Evolutionary conservation across 2,888 invertebrate genomes (phyloP).

Genomic region (Muschampia plurimacula): DNA sequence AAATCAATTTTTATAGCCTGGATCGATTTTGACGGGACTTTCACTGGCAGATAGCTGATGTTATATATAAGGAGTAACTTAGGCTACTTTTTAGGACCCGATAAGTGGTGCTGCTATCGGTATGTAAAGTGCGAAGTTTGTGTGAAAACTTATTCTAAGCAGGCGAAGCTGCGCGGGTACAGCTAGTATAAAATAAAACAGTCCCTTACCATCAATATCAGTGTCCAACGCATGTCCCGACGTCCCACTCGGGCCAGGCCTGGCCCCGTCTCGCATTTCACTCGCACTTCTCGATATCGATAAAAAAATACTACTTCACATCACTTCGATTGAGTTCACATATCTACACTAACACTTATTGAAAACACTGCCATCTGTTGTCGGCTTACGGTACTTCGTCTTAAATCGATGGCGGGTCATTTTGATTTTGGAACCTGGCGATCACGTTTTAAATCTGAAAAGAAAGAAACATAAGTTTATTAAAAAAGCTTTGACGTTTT

Average conservation of each 20-base stretch:
- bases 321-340: slow-evolving; percentile 19
- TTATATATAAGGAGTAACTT: no score
- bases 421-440: slow-evolving; percentile 5
- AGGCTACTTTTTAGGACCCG: no score
- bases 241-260: slow-evolving; percentile 71
- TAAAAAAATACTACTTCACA: slow-evolving; percentile 29
- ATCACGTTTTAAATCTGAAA: slow-evolving; percentile 22
- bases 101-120: no score
- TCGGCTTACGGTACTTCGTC: background rate
- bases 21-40: no score
- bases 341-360: background rate
- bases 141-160: no score
- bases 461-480: background rate
- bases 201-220: slow-evolving; percentile 65
- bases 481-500: background rate
- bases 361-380: slow-evolving; percentile 13
- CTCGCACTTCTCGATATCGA: slow-evolving; percentile 57
- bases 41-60: no score
- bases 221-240: slow-evolving; percentile 66
- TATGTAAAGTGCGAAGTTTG: no score
- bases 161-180: no score
- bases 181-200: no score
- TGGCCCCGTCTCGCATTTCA: slow-evolving; percentile 81
- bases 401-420: slow-evolving; percentile 3
- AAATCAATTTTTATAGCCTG: no score